Evolutionary conservation across 2,888 invertebrate genomes (phyloP).

Genomic region (Stenurella melanura): DNA sequence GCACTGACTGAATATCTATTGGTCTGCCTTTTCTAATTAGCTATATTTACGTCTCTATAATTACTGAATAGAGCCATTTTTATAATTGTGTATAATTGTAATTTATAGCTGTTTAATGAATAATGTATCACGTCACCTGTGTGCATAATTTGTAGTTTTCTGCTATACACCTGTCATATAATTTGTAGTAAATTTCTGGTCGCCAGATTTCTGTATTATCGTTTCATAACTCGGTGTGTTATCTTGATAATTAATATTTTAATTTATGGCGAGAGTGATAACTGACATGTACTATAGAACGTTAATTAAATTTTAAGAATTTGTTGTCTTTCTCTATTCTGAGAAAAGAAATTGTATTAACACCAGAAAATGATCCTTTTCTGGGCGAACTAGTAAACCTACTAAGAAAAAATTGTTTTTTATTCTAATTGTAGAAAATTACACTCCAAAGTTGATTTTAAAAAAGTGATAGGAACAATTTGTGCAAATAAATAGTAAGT

Average conservation of each 20-base stretch:
- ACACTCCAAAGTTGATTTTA: too few species aligned
- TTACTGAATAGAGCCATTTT: constrained; percentile 40
- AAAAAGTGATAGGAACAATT: too few species aligned
- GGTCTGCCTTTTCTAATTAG: constrained; percentile 47
- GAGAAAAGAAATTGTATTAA: too few species aligned
- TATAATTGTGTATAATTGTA: constrained; percentile 44
- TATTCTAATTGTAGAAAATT: too few species aligned
- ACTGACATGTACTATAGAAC: too few species aligned
- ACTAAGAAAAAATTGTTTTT: too few species aligned
- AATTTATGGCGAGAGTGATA: too few species aligned
- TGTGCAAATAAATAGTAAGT: too few species aligned
- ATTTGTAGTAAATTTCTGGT: neutral
- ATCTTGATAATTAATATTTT: neutral
- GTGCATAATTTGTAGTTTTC: constrained; percentile 34
- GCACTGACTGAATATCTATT: constrained; percentile 27
- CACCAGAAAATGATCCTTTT: too few species aligned
- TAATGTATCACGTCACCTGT: constrained; percentile 39
- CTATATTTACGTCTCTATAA: constrained; percentile 41
- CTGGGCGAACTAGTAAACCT: too few species aligned
- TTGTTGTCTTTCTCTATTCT: too few species aligned
- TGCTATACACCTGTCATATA: constrained; percentile 16
- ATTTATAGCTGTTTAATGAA: constrained; percentile 41
- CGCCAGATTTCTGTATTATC: constrained; percentile 11
- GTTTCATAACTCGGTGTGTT: neutral
- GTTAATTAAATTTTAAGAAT: too few species aligned